Evolutionary conservation across 2,797 vertebrate genomes (phyloP).

Genomic region (Apogon talboti): DNA sequence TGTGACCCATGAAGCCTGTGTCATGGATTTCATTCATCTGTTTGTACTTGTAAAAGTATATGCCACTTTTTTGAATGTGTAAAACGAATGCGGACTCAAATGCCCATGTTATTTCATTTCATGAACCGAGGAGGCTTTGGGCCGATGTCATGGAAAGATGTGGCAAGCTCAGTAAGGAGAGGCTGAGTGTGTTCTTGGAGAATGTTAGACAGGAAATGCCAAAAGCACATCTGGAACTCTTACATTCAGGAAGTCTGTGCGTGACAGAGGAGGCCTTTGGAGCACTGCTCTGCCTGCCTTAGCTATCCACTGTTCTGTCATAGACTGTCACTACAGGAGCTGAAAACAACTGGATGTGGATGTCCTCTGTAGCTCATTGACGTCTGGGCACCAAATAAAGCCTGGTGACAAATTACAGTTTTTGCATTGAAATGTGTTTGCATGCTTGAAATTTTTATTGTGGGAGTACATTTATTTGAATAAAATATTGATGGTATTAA

Average conservation of each 20-base stretch:
- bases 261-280: constrained; percentile 77
- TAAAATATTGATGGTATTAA: not conserved
- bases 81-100: constrained; percentile 29
- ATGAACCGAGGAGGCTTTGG: constrained; percentile 39
- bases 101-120: constrained; percentile 38
- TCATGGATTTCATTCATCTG: constrained; percentile 11
- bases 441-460: not conserved
- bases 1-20: constrained; percentile 17
- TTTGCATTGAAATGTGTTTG: not conserved
- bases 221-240: constrained; percentile 86
- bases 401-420: constrained; percentile 21
- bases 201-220: constrained; percentile 82
- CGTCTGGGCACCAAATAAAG: constrained; percentile 39
- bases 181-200: constrained; percentile 81
- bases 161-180: constrained; percentile 69
- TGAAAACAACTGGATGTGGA: constrained; percentile 25
- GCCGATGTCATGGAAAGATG: constrained; percentile 66
- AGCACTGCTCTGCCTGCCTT: constrained; percentile 53
- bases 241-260: constrained; percentile 83
- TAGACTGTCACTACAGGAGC: constrained; percentile 42
- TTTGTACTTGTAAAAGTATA: constrained; percentile 2
- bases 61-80: constrained; percentile 18
- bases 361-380: constrained; percentile 8
- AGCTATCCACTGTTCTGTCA: constrained; percentile 48
- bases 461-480: constrained; percentile 1